Evolutionary conservation across 2,113 vertebrate genomes (phyloP).

Genomic region (Balaenoptera acutorostrata): DNA sequence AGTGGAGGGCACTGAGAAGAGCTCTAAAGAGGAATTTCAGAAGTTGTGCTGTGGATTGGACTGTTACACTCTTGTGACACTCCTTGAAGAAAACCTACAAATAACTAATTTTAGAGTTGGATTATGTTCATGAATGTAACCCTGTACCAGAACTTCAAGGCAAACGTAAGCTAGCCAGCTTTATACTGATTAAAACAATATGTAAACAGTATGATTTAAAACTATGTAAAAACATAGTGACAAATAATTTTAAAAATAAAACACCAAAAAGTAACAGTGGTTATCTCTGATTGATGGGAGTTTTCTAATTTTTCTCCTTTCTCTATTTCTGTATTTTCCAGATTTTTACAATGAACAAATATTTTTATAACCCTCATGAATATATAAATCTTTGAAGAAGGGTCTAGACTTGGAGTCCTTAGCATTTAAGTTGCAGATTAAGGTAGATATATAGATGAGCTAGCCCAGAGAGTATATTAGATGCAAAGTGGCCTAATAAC

Average conservation of each 20-base stretch:
- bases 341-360: neutral
- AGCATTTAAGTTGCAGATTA: neutral
- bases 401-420: neutral
- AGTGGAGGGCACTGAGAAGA: neutral
- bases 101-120: neutral
- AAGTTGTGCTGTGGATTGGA: neutral
- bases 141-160: neutral
- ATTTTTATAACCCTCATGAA: neutral
- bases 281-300: neutral
- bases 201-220: neutral
- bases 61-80: neutral
- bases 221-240: neutral
- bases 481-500: neutral
- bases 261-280: neutral
- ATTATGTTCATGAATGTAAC: neutral
- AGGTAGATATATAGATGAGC: neutral
- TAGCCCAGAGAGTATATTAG: neutral
- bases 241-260: neutral
- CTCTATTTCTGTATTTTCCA: neutral
- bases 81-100: neutral
- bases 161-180: neutral
- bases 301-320: neutral
- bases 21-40: neutral
- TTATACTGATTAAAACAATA: neutral
- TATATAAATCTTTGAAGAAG: neutral